A percentile compares a stretch with the other conserved stretches of the same genome.
Evolutionary conservation across 2,888 invertebrate genomes (phyloP).

Genomic region (Terebella lapidaria): DNA sequence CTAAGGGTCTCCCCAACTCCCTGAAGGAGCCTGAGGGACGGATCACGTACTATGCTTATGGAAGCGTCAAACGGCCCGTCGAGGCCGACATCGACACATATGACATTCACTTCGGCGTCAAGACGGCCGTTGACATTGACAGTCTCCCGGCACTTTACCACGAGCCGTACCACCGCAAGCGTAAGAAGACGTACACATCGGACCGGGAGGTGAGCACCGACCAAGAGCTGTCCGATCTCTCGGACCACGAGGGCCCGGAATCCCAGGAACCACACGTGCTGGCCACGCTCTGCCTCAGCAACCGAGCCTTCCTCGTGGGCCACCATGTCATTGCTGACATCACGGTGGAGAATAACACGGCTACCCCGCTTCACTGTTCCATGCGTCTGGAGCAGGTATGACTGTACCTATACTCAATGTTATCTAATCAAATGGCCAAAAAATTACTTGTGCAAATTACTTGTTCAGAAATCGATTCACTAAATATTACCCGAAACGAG

Average conservation of each 20-base stretch:
- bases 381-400: conserved; percentile 5
- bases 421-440: too few relatives aligned
- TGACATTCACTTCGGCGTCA: conserved; percentile 5
- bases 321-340: not conserved
- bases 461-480: too few relatives aligned
- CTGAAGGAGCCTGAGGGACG: conserved; percentile 1
- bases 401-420: too few relatives aligned
- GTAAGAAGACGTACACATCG: not conserved
- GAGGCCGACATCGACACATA: conserved; percentile 2
- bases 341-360: conserved; percentile 4
- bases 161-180: not conserved
- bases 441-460: too few relatives aligned
- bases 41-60: conserved; percentile 2
- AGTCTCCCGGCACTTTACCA: not conserved
- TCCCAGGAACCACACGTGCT: not conserved
- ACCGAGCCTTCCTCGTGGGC: conserved; percentile 1
- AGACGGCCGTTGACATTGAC: conserved; percentile 4
- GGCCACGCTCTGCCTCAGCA: conserved; percentile 6
- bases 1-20: conserved; percentile 3
- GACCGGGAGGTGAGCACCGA: not conserved
- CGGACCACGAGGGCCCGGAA: not conserved
- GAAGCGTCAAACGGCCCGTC: conserved; percentile 1
- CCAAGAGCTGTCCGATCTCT: not conserved
- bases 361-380: not conserved
- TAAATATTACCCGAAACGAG: too few relatives aligned